Percentiles rank a stretch among this genome's conserved stretches.
phyloP scores from a whole-genome alignment of 2,888 invertebrate species.

The Creontiades dilutus region DNA sequence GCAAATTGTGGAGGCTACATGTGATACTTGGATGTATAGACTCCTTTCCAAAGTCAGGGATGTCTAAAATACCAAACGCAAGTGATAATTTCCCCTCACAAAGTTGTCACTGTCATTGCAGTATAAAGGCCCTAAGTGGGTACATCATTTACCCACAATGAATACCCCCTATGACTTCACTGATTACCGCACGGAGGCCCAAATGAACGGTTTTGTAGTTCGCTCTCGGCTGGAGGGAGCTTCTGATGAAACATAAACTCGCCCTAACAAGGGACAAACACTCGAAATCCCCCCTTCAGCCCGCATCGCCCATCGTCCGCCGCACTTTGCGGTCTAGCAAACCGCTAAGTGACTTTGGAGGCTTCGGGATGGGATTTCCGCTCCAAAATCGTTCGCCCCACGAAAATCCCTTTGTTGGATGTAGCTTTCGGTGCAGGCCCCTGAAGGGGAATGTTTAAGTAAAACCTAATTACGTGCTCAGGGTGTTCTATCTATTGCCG shows the following conservation, averaged over 20 bases:
- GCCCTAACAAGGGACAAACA: constrained; percentile 28
- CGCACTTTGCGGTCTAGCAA: not conserved
- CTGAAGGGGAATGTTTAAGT: not conserved
- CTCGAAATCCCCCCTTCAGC: not conserved
- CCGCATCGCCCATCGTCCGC: not conserved
- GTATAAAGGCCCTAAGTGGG: no score
- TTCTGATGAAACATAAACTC: not conserved
- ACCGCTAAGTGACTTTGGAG: constrained; percentile 29
- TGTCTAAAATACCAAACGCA: no score
- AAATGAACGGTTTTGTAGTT: not conserved
- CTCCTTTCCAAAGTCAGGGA: no score
- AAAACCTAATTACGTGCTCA: not conserved
- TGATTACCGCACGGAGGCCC: not conserved
- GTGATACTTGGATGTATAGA: no score
- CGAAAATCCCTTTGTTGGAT: constrained; percentile 33
- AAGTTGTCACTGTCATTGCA: no score
- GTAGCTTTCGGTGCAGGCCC: not conserved
- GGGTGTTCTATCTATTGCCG: not conserved
- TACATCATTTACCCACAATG: no score
- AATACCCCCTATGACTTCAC: no score
- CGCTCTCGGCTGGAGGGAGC: not conserved
- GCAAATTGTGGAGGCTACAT: no score
- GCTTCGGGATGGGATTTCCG: constrained; percentile 29
- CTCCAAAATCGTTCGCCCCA: constrained; percentile 1
- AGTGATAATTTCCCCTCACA: no score